Conservation (phyloP, 2,797 vertebrate genomes). For the Austrolebias charrua region DNA sequence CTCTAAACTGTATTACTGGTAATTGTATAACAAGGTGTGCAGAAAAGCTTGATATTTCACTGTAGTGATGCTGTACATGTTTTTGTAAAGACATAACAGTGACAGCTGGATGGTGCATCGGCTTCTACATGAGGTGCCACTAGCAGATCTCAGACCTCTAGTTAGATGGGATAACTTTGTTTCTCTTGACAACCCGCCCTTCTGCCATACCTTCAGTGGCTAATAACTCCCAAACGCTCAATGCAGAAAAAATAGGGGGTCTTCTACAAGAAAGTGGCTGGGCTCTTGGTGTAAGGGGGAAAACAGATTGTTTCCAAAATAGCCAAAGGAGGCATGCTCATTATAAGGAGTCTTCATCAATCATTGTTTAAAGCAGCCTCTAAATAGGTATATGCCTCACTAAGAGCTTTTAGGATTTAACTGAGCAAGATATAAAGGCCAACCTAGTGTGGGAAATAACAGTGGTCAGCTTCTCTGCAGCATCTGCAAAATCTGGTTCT, state of each 20-base stretch:
- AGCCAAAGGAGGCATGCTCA: conserved; percentile 46
- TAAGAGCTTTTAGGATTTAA: conserved; percentile 61
- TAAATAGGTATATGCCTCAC: conserved; percentile 70
- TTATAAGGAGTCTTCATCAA: conserved; percentile 72
- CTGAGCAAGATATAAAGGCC: conserved; percentile 60
- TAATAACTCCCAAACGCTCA: conserved; percentile 68
- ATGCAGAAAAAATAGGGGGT: conserved; percentile 67
- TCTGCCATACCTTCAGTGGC: conserved; percentile 70
- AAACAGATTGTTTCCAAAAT: conserved; percentile 76
- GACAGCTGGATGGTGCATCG: no score
- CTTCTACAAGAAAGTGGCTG: conserved; percentile 66
- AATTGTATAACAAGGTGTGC: no score
- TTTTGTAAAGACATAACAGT: no score
- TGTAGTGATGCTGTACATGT: no score
- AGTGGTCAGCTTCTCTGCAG: conserved; percentile 9
- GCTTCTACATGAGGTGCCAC: conserved; percentile 33
- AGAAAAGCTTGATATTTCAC: no score
- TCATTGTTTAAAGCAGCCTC: conserved; percentile 73
- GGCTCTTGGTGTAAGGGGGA: conserved; percentile 63
- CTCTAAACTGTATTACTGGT: no score
- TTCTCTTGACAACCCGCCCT: conserved; percentile 68
- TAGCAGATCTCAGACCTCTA: conserved; percentile 33
- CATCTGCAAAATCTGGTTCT: background rate
- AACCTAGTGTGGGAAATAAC: conserved; percentile 53
- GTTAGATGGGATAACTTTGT: conserved; percentile 49